These are phyloP conservation scores for Cacoxenus indagator DNA, from an alignment of 2,888 invertebrate genomes.

Conservation along the genomic window DNA sequence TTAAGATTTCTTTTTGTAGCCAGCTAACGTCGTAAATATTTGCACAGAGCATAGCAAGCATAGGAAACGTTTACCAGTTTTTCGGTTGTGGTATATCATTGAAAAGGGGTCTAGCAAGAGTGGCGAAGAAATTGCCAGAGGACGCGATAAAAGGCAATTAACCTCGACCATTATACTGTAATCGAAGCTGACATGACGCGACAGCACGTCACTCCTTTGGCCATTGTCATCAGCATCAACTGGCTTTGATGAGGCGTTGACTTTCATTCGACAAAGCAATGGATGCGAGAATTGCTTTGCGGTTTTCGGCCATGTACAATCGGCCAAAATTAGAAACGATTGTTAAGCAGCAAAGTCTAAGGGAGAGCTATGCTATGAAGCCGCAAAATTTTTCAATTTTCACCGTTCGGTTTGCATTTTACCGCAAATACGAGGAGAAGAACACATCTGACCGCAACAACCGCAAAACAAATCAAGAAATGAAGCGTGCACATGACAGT, in stretches of 20 bases:
- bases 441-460: not conserved
- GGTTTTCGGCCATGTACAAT: too few relatives aligned
- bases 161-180: slow-evolving; percentile 45
- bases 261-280: slow-evolving; percentile 4
- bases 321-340: too few relatives aligned
- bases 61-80: too few relatives aligned
- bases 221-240: not conserved
- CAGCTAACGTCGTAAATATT: not conserved
- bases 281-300: slow-evolving; percentile 10
- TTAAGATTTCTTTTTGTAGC: not conserved
- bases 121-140: not conserved
- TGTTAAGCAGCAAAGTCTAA: too few relatives aligned
- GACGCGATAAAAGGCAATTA: slow-evolving; percentile 54
- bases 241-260: slow-evolving; percentile 4
- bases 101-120: too few relatives aligned
- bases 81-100: too few relatives aligned
- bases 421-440: slow-evolving; percentile 30
- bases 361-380: not conserved
- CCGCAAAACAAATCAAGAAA: not conserved
- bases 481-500: too few relatives aligned
- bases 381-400: slow-evolving; percentile 26
- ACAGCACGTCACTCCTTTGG: not conserved
- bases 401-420: slow-evolving; percentile 42
- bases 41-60: not conserved
- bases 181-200: not conserved